Percentiles rank a stretch among this genome's conserved stretches.
Conservation (phyloP, 2,888 invertebrate species). For the Agrilus biguttatus region DNA sequence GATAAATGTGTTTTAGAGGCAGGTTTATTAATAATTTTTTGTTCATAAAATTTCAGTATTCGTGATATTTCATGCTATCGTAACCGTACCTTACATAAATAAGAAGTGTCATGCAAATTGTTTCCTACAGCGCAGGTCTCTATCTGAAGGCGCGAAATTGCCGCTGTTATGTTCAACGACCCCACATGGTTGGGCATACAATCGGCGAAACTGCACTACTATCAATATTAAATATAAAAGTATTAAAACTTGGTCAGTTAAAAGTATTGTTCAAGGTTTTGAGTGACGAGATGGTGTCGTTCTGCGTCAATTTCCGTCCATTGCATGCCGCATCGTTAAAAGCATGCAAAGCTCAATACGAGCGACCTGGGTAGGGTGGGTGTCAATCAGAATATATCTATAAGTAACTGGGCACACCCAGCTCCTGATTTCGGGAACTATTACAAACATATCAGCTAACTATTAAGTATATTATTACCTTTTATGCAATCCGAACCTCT, state of each 20-base stretch:
- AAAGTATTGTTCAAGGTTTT: conserved; percentile 1
- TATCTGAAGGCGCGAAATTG: too few relatives aligned
- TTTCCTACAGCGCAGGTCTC: too few relatives aligned
- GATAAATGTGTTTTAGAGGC: too few relatives aligned
- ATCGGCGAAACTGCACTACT: too few relatives aligned
- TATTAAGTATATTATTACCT: conserved; percentile 37
- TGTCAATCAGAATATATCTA: conserved; percentile 29
- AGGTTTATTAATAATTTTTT: too few relatives aligned
- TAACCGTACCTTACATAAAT: too few relatives aligned
- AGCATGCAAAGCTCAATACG: conserved; percentile 29
- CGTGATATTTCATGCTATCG: too few relatives aligned
- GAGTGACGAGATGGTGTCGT: conserved; percentile 14
- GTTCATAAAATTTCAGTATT: too few relatives aligned
- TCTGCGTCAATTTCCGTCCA: conserved; percentile 36
- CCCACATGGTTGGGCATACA: too few relatives aligned
- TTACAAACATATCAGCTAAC: conserved; percentile 60
- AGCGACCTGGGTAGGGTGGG: conserved; percentile 30
- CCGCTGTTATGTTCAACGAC: too few relatives aligned
- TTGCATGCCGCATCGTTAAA: conserved; percentile 23
- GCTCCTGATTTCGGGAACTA: conserved; percentile 44
- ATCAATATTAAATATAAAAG: neutral
- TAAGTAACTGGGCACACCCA: conserved; percentile 22
- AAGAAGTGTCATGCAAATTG: too few relatives aligned
- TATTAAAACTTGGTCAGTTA: neutral
- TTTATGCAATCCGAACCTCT: conserved; percentile 36